Conservation (phyloP, 2,888 invertebrate species). For the Acanthococcus lagerstroemiae region DNA sequence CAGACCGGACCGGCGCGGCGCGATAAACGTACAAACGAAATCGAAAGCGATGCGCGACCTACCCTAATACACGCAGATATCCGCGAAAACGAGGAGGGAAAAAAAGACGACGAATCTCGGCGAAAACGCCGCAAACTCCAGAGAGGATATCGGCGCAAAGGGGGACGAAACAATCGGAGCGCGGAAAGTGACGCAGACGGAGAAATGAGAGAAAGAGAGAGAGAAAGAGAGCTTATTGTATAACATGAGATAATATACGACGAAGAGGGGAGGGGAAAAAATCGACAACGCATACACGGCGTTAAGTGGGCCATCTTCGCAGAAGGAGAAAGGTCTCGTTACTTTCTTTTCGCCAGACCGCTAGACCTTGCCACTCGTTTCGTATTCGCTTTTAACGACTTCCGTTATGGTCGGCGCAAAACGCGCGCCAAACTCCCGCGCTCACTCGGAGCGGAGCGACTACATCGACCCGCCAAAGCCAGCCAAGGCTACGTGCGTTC, state of each 20-base stretch:
- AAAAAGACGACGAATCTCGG: not conserved
- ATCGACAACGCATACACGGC: not conserved
- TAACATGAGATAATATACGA: conserved; percentile 20
- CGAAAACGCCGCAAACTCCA: not conserved
- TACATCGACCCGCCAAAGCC: not conserved
- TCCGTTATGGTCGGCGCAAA: conserved; percentile 5
- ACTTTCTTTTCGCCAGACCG: conserved; percentile 19
- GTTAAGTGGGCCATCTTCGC: conserved; percentile 6
- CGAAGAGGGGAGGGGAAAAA: not conserved
- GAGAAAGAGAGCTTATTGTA: conserved; percentile 1
- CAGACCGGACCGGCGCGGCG: too few relatives aligned
- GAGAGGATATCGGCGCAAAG: too few relatives aligned
- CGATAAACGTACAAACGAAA: too few relatives aligned
- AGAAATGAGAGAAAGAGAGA: too few relatives aligned
- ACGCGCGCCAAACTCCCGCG: not conserved
- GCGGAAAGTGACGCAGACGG: conserved; percentile 3
- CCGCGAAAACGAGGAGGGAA: not conserved
- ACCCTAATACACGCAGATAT: not conserved
- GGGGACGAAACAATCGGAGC: conserved; percentile 17
- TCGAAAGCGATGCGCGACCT: too few relatives aligned
- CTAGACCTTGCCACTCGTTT: conserved; percentile 24
- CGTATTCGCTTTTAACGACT: conserved; percentile 15
- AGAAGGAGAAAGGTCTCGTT: conserved; percentile 9
- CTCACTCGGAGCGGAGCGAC: not conserved
- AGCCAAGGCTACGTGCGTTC: too few relatives aligned